Conservation (phyloP, 2,888 invertebrate species). For the Craniophora ligustri region DNA sequence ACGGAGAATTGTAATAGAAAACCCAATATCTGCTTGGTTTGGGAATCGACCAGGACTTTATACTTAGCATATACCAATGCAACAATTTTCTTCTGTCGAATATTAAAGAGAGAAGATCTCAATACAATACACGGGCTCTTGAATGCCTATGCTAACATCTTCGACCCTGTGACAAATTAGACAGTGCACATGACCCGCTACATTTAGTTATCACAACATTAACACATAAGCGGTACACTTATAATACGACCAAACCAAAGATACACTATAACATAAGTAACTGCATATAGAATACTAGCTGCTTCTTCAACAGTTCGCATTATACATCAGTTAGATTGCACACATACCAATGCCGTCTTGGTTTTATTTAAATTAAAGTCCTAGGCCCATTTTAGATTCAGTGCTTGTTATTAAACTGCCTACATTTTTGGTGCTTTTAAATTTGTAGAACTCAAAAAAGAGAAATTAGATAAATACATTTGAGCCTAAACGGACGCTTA, state of each 20-base stretch:
- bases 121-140: too few species aligned
- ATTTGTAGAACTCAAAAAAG: slow-evolving; percentile 1
- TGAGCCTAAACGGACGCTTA: too few species aligned
- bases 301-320: neutral
- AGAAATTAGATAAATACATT: neutral
- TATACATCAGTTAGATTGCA: slow-evolving; percentile 28
- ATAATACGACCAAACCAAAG: slow-evolving; percentile 5
- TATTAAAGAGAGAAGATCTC: too few species aligned
- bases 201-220: slow-evolving; percentile 56
- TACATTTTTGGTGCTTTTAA: slow-evolving; percentile 3
- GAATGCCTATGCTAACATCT: neutral
- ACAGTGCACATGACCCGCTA: slow-evolving; percentile 52
- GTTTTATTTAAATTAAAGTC: slow-evolving; percentile 10
- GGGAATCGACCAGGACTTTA: too few species aligned
- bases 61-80: too few species aligned
- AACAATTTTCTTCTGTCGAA: too few species aligned
- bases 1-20: too few species aligned
- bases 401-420: slow-evolving; percentile 2
- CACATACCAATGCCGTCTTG: slow-evolving; percentile 4
- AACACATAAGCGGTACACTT: slow-evolving; percentile 54
- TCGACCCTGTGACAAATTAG: slow-evolving; percentile 24
- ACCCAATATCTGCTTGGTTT: too few species aligned
- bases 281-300: neutral
- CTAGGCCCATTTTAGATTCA: neutral
- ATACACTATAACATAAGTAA: neutral